Evolutionary conservation across 2,888 invertebrate genomes (phyloP).

Genomic region (Clunio marinus): DNA sequence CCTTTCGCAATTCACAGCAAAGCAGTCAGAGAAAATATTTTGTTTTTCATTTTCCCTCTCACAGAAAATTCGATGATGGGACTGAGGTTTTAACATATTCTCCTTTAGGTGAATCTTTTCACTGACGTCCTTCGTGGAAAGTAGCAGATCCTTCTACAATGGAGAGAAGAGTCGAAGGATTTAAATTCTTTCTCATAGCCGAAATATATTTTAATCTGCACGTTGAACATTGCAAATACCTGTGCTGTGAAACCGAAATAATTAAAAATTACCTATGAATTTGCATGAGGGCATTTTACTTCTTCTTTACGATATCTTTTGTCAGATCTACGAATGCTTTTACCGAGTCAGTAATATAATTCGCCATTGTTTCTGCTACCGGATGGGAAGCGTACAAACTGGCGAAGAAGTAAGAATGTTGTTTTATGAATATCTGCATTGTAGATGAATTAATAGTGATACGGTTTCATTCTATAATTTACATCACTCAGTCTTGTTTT

Average conservation of each 20-base stretch:
- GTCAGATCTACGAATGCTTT: no score
- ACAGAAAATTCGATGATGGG: background rate
- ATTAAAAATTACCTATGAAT: constrained; percentile 38
- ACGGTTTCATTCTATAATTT: background rate
- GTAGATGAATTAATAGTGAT: constrained; percentile 30
- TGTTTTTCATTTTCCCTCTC: constrained; percentile 20
- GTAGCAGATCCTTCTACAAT: no score
- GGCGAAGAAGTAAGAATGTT: background rate
- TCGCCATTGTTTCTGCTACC: no score
- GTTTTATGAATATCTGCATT: constrained; percentile 30
- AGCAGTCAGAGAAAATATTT: constrained; percentile 31
- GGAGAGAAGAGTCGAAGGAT: no score
- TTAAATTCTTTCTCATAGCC: background rate
- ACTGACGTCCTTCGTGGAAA: background rate
- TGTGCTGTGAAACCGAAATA: constrained; percentile 20
- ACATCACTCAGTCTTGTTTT: background rate
- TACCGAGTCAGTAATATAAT: no score
- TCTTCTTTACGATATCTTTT: no score
- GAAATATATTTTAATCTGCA: constrained; percentile 31
- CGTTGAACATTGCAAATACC: constrained; percentile 3
- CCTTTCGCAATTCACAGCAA: constrained; percentile 1
- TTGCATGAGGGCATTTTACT: constrained; percentile 29
- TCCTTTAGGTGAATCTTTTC: constrained; percentile 5
- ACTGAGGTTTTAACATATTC: constrained; percentile 21
- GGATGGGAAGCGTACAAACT: no score